A percentile compares a stretch with the other conserved stretches of the same genome.
phyloP scores from a whole-genome alignment of 2,888 invertebrate genomes.

The Ommatoiulus sabulosus region DNA sequence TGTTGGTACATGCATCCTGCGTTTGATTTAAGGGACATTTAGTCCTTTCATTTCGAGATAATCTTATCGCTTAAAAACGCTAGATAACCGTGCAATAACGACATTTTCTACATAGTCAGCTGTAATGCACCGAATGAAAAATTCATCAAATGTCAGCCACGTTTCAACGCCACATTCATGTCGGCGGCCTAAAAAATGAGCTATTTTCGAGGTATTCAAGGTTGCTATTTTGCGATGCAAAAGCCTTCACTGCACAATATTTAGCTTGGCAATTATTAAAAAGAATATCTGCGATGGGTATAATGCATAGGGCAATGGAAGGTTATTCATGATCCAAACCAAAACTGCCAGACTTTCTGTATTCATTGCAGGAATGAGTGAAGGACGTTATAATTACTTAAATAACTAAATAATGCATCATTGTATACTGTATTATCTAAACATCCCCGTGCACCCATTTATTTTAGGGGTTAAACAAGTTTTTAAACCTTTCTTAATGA shows the following conservation, averaged over 20 bases:
- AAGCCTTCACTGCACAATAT: neutral
- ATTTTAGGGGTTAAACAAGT: neutral
- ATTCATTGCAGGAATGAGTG: neutral
- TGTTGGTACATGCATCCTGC: neutral
- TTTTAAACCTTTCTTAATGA: neutral
- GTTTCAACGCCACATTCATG: conserved; percentile 4
- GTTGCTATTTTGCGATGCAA: neutral
- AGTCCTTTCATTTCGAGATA: conserved; percentile 36
- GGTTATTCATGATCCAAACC: neutral
- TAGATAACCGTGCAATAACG: conserved; percentile 15
- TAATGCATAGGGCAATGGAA: neutral
- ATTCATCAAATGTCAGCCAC: conserved; percentile 25
- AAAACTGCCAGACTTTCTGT: neutral
- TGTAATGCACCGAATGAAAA: neutral
- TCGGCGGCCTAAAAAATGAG: neutral
- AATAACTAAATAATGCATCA: neutral
- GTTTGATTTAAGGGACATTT: conserved; percentile 5
- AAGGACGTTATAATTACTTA: conserved; percentile 18
- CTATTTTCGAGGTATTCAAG: neutral
- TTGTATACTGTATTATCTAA: neutral
- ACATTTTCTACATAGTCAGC: conserved; percentile 15
- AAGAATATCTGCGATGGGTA: neutral
- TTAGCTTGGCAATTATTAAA: neutral
- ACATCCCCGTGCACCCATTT: neutral
- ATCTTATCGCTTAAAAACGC: conserved; percentile 4